A percentile compares a stretch with the other conserved stretches of the same genome.
phyloP scores from a whole-genome alignment of 1,140 invertebrate genomes.

The Galendromus occidentalis region DNA sequence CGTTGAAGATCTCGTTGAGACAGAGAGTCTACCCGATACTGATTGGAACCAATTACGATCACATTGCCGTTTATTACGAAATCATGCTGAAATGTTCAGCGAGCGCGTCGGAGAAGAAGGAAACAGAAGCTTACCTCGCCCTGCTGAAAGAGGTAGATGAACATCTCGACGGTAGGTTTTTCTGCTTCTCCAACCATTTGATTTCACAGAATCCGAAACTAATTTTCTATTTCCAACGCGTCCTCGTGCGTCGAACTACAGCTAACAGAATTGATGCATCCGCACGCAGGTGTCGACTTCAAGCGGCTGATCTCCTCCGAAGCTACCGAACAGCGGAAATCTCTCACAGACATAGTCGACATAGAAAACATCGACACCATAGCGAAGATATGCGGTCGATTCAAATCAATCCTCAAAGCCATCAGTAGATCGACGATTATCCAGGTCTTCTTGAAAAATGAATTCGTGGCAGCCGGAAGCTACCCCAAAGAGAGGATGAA shows the following conservation, averaged over 20 bases:
- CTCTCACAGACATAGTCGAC: background rate
- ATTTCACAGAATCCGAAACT: too few species aligned
- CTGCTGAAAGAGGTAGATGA: background rate
- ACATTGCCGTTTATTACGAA: background rate
- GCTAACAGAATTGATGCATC: too few species aligned
- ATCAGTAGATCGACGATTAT: background rate
- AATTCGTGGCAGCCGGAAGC: background rate
- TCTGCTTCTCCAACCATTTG: too few species aligned
- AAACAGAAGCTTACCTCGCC: background rate
- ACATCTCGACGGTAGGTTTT: background rate
- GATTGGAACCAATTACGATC: background rate
- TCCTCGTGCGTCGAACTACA: too few species aligned
- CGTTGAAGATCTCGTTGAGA: background rate
- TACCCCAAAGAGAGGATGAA: background rate
- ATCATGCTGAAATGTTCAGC: background rate
- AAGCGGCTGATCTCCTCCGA: background rate
- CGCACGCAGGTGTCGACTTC: background rate
- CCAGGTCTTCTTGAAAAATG: background rate
- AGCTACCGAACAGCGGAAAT: background rate
- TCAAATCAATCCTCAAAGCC: background rate
- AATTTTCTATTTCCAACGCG: too few species aligned
- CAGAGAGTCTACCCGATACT: background rate
- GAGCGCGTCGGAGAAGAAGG: background rate
- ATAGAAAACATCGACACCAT: background rate
- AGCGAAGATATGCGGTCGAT: background rate